These are phyloP conservation scores for Mythimna lalbum DNA, from an alignment of 2,888 invertebrate genomes.

Conservation along the genomic window DNA sequence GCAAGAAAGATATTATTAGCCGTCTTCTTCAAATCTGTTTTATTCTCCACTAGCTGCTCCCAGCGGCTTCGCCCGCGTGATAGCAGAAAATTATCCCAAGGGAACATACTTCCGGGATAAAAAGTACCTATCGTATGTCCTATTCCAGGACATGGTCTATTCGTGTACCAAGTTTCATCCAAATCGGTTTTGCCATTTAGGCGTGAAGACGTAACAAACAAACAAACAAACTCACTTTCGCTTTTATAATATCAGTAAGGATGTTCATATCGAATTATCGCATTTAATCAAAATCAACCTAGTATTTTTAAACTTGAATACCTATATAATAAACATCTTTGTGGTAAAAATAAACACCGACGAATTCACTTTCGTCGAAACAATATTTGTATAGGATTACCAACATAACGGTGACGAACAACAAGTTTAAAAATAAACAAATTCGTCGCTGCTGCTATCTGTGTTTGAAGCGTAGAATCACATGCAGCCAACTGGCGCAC, in stretches of 20 bases:
- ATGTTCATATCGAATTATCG: constrained; percentile 3
- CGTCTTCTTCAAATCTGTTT: background rate
- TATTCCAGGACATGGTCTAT: too few relatives aligned
- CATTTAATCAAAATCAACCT: constrained; percentile 18
- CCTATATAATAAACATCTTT: constrained; percentile 1
- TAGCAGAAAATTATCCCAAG: too few relatives aligned
- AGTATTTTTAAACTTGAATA: constrained; percentile 3
- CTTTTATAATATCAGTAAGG: too few relatives aligned
- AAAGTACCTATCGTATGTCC: too few relatives aligned
- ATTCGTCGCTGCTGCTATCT: constrained; percentile 53
- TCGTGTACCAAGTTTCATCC: too few relatives aligned
- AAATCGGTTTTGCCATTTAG: too few relatives aligned
- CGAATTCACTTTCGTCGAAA: constrained; percentile 1
- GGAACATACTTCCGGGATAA: too few relatives aligned
- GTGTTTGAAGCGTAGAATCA: constrained; percentile 21
- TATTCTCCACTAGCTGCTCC: too few relatives aligned
- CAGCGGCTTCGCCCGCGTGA: too few relatives aligned
- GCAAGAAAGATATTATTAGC: background rate
- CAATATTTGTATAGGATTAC: constrained; percentile 14
- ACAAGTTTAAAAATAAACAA: constrained; percentile 31
- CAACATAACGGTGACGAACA: constrained; percentile 11
- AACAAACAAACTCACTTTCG: too few relatives aligned
- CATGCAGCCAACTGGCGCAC: background rate
- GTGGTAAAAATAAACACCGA: constrained; percentile 18
- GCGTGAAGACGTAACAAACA: too few relatives aligned